Evolutionary conservation across 2,797 vertebrate genomes (phyloP), one percentile per base, ranked within the genome.

Genomic region (Hypotaenidia philippensis): DNA sequence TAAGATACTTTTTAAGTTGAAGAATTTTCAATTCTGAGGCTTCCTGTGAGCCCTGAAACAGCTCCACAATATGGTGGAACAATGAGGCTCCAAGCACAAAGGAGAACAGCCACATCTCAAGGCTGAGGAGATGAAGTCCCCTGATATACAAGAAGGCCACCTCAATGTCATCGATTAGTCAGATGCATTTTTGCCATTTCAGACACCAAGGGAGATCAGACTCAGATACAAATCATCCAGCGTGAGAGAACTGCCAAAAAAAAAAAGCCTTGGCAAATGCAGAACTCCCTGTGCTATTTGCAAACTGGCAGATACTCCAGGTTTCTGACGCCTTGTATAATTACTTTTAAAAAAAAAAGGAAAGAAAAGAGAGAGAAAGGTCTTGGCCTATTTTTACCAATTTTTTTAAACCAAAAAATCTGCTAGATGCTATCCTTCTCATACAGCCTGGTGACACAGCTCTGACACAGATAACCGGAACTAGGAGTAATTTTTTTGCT

Each of bases 111-210:
- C 44, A 77, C 69, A 82, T 56, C 75, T 40, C 44, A 29, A 23
- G 50, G 38, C 72, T 2, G 1, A 50, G 57, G 63, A 68, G 21
- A 52, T n/a, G 29, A 53, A 22, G 23, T 64, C 56, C 38, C 22
- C 38, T 31, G 47, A n/a, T 55, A n/a, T 2, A 84, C 19, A 17
- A 55, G 27, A 23, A 70, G 55, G 45, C 90, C 79, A 76, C 8
- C 50, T 60, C 87, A 92, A 66, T 36, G 69, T 47, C 83, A 45
- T 17, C 6, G 9, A 53, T 94, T 76, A 83, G 64, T 63, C 68
- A 91, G 87, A 64, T 9, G 60, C 50, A 25, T 75, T 89, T 83
- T 80, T 89, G 87, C 78, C 66, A 79, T 92, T 94, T 91, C 81
- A 92, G 90, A 83, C 63, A 60, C 34, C 64, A 26, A 56, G 65